These are phyloP conservation scores for Lamprologus speciosus DNA, from an alignment of 2,113 vertebrate genomes.

Conservation along the genomic window DNA sequence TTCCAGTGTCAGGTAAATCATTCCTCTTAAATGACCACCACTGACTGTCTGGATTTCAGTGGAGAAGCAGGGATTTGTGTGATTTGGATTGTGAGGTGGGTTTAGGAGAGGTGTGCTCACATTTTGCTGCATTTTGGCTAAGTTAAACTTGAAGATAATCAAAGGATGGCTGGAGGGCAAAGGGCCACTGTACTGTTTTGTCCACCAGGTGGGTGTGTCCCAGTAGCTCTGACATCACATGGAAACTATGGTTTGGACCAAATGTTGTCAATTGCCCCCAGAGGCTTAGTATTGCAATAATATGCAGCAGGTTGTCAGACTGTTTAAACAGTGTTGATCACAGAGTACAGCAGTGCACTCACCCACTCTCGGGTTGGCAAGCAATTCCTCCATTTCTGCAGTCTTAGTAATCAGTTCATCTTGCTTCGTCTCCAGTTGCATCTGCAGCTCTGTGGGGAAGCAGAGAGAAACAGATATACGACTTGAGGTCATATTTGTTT, in stretches of 20 bases:
- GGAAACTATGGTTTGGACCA: background rate
- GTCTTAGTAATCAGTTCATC: background rate
- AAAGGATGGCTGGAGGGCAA: background rate
- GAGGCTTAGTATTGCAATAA: background rate
- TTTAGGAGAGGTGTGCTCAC: background rate
- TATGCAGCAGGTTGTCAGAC: background rate
- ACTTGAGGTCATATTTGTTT: background rate
- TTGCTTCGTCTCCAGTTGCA: background rate
- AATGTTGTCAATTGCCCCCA: background rate
- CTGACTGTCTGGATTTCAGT: background rate
- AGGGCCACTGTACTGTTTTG: background rate
- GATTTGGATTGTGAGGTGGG: background rate
- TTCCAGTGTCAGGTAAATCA: background rate
- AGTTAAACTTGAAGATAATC: background rate
- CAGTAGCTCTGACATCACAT: background rate
- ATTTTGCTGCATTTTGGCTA: background rate
- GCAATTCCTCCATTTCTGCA: background rate
- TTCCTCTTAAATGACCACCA: background rate
- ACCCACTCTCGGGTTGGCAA: background rate
- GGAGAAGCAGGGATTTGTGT: background rate
- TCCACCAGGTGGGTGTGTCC: background rate
- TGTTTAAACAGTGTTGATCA: background rate
- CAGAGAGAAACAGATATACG: rapidly evolving
- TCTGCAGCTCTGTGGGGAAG: background rate
- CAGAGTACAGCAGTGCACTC: background rate